Evolutionary conservation across 2,888 invertebrate genomes (phyloP).

Genomic region (Lumbricus terrestris): DNA sequence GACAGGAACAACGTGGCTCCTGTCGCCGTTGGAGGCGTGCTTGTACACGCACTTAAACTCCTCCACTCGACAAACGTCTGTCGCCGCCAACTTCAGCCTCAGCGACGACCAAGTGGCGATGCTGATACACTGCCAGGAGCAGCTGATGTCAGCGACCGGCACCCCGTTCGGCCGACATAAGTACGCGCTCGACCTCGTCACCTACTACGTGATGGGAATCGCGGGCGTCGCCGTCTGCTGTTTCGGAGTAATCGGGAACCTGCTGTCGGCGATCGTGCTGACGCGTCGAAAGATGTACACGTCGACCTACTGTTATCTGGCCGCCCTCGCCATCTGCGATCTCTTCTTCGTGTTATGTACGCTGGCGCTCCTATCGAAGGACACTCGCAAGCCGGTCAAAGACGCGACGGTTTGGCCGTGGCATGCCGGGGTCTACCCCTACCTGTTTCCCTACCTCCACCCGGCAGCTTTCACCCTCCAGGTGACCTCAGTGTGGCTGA

Average conservation of each 20-base stretch:
- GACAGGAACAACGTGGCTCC: background rate
- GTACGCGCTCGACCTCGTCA: conserved; percentile 11
- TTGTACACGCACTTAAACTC: background rate
- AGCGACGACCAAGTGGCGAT: background rate
- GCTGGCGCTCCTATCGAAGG: conserved; percentile 48
- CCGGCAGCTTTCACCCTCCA: conserved; percentile 55
- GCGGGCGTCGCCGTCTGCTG: conserved; percentile 52
- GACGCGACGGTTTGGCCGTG: conserved; percentile 35
- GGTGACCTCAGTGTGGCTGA: conserved; percentile 57
- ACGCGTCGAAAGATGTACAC: conserved; percentile 43
- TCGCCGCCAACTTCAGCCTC: background rate
- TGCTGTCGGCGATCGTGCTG: conserved; percentile 53
- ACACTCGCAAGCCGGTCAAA: conserved; percentile 40
- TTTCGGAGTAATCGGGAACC: conserved; percentile 56
- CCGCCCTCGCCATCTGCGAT: conserved; percentile 56
- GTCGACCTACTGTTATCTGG: conserved; percentile 56
- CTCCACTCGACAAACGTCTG: background rate
- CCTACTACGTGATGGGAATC: conserved; percentile 53
- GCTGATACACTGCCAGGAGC: background rate
- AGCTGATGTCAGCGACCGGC: background rate
- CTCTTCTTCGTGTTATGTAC: conserved; percentile 53
- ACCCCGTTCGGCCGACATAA: background rate
- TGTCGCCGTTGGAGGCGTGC: background rate
- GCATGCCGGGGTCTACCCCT: conserved; percentile 42
- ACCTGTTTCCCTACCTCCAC: conserved; percentile 55